phyloP scores from a whole-genome alignment of 2,888 invertebrate species.

The Diploptera punctata region DNA sequence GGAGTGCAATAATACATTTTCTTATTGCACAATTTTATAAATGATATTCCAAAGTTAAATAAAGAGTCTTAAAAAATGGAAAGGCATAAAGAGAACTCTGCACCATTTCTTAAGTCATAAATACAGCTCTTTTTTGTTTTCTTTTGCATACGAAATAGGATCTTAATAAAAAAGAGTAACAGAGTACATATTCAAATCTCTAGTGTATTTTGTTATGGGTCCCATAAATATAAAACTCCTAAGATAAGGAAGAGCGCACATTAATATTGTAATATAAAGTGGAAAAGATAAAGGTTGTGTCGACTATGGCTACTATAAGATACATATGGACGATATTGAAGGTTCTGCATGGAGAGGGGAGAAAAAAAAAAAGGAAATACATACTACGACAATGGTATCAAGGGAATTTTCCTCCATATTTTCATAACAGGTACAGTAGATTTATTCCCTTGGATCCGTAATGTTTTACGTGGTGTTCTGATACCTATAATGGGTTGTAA shows the following conservation, averaged over 20 bases:
- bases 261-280: neutral
- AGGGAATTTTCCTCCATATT: neutral
- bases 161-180: neutral
- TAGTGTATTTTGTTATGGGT: constrained; percentile 3
- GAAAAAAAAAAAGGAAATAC: no score
- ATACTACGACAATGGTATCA: neutral
- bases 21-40: no score
- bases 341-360: neutral
- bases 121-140: no score
- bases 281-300: neutral
- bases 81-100: no score
- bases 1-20: no score
- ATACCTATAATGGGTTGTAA: neutral
- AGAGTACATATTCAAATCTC: neutral
- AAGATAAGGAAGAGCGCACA: neutral
- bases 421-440: no score
- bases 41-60: no score
- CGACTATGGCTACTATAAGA: neutral
- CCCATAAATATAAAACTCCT: neutral
- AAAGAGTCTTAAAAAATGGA: no score
- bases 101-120: no score
- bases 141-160: no score
- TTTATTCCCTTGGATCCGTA: neutral
- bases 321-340: neutral
- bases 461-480: neutral